phyloP scores from a whole-genome alignment of 2,113 vertebrate genomes.

The Alethe castanea region DNA sequence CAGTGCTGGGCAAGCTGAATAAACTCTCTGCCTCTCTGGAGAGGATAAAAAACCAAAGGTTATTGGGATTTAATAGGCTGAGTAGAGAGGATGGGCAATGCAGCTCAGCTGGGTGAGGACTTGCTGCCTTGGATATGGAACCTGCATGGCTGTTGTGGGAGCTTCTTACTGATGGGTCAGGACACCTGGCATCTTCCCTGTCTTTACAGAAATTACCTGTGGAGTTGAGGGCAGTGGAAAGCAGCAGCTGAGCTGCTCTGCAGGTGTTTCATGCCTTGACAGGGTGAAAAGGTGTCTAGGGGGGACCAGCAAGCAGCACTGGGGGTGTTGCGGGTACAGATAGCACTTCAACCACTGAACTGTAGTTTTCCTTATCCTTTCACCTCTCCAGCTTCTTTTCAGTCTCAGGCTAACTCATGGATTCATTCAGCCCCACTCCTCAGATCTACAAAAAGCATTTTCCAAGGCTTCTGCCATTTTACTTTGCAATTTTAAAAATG shows the following conservation, averaged over 20 bases:
- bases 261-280: background rate
- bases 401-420: background rate
- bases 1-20: background rate
- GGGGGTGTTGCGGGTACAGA: accelerated
- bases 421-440: background rate
- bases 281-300: background rate
- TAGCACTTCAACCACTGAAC: background rate
- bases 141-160: background rate
- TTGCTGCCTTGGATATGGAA: background rate
- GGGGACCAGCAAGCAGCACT: accelerated
- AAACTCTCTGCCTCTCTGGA: background rate
- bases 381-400: background rate
- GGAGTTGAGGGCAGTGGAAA: background rate
- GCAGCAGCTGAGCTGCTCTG: background rate
- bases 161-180: background rate
- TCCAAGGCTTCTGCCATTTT: background rate
- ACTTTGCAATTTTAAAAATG: background rate
- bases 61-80: background rate
- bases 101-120: background rate
- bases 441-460: background rate
- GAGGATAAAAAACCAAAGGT: accelerated
- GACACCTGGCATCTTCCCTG: background rate
- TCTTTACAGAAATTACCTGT: background rate
- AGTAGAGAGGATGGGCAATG: background rate
- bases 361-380: background rate